Conservation (phyloP, 1,140 invertebrate species). For the Heliconius hewitsoni region DNA sequence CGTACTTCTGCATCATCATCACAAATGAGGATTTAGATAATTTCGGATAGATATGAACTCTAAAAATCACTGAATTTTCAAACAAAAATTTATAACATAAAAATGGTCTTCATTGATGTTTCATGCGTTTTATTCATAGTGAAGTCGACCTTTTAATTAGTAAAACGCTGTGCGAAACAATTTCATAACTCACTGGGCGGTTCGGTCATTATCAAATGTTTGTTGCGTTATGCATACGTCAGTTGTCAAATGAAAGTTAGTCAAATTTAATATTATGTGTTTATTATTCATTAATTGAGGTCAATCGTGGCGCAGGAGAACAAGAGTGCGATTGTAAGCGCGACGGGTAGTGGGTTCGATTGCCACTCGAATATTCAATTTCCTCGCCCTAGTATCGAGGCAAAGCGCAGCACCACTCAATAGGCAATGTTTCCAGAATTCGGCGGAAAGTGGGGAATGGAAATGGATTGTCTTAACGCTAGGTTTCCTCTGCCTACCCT, state of each 20-base stretch:
- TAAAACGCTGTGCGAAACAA: conserved; percentile 13
- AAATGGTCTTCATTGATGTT: conserved; percentile 14
- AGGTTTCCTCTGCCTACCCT: no score
- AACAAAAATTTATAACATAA: background rate
- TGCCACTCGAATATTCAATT: no score
- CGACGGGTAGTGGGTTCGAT: no score
- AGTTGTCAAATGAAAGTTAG: background rate
- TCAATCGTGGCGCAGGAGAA: no score
- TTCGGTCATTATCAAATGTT: conserved; percentile 12
- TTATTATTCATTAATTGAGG: conserved; percentile 2
- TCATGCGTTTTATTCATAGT: conserved; percentile 12
- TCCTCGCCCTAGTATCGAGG: no score
- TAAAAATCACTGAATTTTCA: background rate
- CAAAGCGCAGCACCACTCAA: no score
- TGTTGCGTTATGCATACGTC: background rate
- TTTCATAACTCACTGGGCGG: conserved; percentile 9
- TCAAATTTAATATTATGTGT: background rate
- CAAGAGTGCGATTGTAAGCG: no score
- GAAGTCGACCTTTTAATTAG: conserved; percentile 20
- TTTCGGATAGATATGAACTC: background rate
- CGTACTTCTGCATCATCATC: no score
- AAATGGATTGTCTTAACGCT: no score
- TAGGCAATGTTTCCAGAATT: no score
- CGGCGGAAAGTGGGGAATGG: no score
- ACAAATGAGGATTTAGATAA: background rate